A percentile compares a stretch with the other conserved stretches of the same genome.
phyloP scores from a whole-genome alignment of 2,797 vertebrate species.

The Poeciliopsis turneri region DNA sequence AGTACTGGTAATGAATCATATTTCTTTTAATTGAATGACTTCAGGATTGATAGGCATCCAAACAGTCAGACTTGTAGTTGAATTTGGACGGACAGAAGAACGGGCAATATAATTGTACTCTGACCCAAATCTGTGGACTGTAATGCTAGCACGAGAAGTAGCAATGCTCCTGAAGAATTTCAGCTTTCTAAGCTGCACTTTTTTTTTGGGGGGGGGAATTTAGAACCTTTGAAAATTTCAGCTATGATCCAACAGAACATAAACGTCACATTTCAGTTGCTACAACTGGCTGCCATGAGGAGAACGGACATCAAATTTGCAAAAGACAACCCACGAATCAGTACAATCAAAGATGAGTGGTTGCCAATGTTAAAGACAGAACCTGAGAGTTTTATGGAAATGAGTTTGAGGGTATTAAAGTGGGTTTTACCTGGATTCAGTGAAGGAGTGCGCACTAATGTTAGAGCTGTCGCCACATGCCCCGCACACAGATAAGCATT shows the following conservation, averaged over 20 bases:
- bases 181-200: no score
- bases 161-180: no score
- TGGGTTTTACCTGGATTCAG: conserved; percentile 8
- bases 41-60: neutral
- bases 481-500: neutral
- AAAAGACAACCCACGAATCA: neutral
- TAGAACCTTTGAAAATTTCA: no score
- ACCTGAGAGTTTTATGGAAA: neutral
- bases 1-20: neutral
- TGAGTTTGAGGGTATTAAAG: neutral
- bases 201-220: no score
- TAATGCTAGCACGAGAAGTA: no score
- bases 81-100: neutral
- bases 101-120: neutral
- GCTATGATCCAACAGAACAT: no score
- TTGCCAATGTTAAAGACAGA: neutral
- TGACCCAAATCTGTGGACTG: neutral
- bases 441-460: conserved; percentile 9
- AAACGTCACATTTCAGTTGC: neutral
- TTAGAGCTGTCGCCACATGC: conserved; percentile 4
- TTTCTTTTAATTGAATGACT: neutral
- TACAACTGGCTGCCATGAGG: neutral
- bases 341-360: neutral
- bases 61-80: neutral
- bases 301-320: neutral